phyloP scores from a whole-genome alignment of 2,113 vertebrate species.

The Coturnix japonica region DNA sequence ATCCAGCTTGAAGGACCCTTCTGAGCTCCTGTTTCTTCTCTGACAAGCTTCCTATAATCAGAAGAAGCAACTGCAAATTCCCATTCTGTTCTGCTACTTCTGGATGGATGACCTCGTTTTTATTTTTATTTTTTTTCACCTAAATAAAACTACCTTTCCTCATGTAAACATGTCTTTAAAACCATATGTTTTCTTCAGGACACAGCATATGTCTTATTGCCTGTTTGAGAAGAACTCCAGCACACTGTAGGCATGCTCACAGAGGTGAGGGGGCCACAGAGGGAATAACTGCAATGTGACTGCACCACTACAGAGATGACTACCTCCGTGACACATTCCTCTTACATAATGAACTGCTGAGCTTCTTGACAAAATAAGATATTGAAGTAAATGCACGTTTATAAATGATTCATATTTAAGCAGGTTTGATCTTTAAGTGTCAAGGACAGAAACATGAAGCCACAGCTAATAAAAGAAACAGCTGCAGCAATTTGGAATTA shows the following conservation, averaged over 20 bases:
- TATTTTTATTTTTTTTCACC: not conserved
- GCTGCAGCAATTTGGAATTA: slow-evolving; percentile 3
- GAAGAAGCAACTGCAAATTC: not conserved
- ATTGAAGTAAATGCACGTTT: slow-evolving; percentile 35
- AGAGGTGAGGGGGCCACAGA: not conserved
- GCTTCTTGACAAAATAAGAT: slow-evolving; percentile 42
- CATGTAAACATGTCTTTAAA: not conserved
- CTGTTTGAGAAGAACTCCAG: not conserved
- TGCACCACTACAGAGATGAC: not conserved
- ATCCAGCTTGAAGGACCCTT: not conserved
- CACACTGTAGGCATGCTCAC: not conserved
- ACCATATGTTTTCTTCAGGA: not conserved
- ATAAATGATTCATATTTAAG: slow-evolving; percentile 65
- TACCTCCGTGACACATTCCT: slow-evolving; percentile 31
- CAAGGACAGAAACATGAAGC: slow-evolving; percentile 64
- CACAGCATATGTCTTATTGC: not conserved
- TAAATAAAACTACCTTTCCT: not conserved
- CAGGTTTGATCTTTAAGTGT: slow-evolving; percentile 65
- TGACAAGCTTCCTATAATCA: not conserved
- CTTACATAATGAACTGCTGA: slow-evolving; percentile 46
- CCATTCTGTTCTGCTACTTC: not conserved
- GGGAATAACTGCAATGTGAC: not conserved
- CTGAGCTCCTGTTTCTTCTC: not conserved
- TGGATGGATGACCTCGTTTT: not conserved
- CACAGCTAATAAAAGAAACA: slow-evolving; percentile 58